Conservation (phyloP, 2,888 invertebrate genomes). For the Lordiphosa andalusiaca region DNA sequence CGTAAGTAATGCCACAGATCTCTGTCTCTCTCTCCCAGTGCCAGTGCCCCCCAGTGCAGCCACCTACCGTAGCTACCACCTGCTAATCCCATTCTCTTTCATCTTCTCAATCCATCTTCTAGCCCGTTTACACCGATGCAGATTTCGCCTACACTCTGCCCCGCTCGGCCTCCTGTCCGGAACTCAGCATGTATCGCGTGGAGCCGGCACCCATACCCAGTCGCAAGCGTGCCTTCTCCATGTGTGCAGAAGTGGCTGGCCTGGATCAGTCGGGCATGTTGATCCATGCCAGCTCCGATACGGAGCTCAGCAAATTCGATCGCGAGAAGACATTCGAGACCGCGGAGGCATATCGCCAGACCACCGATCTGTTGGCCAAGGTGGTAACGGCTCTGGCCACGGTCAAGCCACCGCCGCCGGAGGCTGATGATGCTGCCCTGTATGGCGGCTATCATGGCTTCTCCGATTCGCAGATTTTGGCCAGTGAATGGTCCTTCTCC, state of each 20-base stretch:
- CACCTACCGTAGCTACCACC: too few species aligned
- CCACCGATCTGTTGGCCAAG: slow-evolving; percentile 87
- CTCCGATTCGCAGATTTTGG: slow-evolving; percentile 87
- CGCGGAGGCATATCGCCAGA: slow-evolving; percentile 86
- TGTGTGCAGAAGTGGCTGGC: slow-evolving; percentile 81
- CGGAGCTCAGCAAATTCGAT: slow-evolving; percentile 89
- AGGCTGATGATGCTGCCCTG: slow-evolving; percentile 76
- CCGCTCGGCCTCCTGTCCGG: slow-evolving; percentile 87
- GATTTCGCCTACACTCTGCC: slow-evolving; percentile 71
- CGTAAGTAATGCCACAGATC: slow-evolving; percentile 49
- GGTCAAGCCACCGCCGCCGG: slow-evolving; percentile 80
- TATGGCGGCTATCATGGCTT: slow-evolving; percentile 85
- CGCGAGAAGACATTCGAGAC: slow-evolving; percentile 86
- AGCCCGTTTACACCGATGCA: slow-evolving; percentile 89
- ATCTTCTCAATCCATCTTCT: slow-evolving; percentile 24
- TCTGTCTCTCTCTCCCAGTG: neutral
- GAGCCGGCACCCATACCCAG: slow-evolving; percentile 80
- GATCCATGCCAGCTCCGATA: slow-evolving; percentile 87
- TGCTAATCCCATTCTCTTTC: slow-evolving; percentile 8
- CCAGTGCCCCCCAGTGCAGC: neutral
- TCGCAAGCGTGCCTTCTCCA: slow-evolving; percentile 85
- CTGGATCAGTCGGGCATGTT: slow-evolving; percentile 39
- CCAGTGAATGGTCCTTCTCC: slow-evolving; percentile 85
- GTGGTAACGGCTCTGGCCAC: slow-evolving; percentile 89
- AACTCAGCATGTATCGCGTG: slow-evolving; percentile 84